Conservation (phyloP, 2,888 invertebrate genomes). For the Xanthorhoe spadicearia region DNA sequence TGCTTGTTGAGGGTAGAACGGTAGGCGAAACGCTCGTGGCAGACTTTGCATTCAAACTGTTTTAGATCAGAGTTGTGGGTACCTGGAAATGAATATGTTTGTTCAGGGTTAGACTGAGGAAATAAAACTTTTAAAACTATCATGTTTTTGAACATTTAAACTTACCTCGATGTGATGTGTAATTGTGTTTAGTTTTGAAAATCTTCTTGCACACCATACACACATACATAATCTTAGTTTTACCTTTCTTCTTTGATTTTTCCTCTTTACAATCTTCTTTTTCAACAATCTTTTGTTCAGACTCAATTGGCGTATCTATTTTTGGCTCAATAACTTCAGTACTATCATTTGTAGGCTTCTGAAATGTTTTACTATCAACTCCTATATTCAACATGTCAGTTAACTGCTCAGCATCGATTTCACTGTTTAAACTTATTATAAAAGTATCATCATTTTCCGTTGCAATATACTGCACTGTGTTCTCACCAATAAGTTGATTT, state of each 20-base stretch:
- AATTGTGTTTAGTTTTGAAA: slow-evolving; percentile 74
- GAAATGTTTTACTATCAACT: slow-evolving; percentile 30
- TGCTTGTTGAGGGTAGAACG: slow-evolving; percentile 76
- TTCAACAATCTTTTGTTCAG: slow-evolving; percentile 24
- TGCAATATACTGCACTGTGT: slow-evolving; percentile 77
- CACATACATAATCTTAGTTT: slow-evolving; percentile 57
- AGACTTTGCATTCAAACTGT: slow-evolving; percentile 61
- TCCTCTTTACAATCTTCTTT: slow-evolving; percentile 37
- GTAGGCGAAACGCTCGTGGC: slow-evolving; percentile 69
- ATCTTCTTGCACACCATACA: slow-evolving; percentile 72
- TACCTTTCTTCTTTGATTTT: slow-evolving; percentile 45
- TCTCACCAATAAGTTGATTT: slow-evolving; percentile 79
- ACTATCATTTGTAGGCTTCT: neutral
- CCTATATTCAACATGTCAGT: slow-evolving; percentile 79
- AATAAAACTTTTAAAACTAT: too few species aligned
- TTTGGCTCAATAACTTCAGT: neutral
- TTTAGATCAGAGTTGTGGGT: slow-evolving; percentile 67
- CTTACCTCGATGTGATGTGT: slow-evolving; percentile 75
- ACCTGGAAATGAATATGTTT: slow-evolving; percentile 57
- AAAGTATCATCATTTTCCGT: slow-evolving; percentile 80
- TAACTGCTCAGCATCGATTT: slow-evolving; percentile 76
- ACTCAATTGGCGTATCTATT: neutral
- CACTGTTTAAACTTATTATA: slow-evolving; percentile 77
- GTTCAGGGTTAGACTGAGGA: too few species aligned
- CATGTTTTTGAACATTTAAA: too few species aligned